Evolutionary conservation across 2,113 vertebrate species (phyloP).

Genomic region (Penelope pileata): DNA sequence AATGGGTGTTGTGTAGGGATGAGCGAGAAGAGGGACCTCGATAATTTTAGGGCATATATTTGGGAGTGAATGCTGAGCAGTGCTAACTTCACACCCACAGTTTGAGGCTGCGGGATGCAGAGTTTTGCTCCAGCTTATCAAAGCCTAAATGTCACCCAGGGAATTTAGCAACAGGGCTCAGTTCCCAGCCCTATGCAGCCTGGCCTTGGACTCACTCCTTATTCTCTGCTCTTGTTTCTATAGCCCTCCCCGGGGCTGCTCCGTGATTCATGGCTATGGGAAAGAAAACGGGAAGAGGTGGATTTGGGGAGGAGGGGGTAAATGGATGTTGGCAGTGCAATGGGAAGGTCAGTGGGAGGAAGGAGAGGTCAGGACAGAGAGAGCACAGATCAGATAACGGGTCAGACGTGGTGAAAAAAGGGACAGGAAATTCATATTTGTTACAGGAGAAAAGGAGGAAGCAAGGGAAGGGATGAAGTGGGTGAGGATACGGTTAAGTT

Average conservation of each 20-base stretch:
- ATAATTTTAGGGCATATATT: not conserved
- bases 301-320: not conserved
- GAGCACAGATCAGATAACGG: not conserved
- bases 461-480: not conserved
- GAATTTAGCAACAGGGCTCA: not conserved
- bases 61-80: rapidly evolving
- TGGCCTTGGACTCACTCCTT: not conserved
- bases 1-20: not conserved
- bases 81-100: not conserved
- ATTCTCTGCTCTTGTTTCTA: not conserved
- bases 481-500: conserved; percentile 10
- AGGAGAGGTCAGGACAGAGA: conserved; percentile 19
- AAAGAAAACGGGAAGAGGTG: conserved; percentile 9
- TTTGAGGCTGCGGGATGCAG: not conserved
- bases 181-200: not conserved
- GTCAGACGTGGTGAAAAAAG: not conserved
- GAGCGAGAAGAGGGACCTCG: not conserved
- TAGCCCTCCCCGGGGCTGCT: not conserved
- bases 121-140: not conserved
- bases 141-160: not conserved
- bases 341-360: conserved; percentile 42
- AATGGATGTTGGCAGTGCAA: not conserved
- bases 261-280: not conserved
- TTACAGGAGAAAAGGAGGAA: conserved; percentile 57
- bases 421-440: conserved; percentile 54